Base-by-base conservation (phyloP, 2,888 invertebrate genomes). In the Amiota minor region DNA sequence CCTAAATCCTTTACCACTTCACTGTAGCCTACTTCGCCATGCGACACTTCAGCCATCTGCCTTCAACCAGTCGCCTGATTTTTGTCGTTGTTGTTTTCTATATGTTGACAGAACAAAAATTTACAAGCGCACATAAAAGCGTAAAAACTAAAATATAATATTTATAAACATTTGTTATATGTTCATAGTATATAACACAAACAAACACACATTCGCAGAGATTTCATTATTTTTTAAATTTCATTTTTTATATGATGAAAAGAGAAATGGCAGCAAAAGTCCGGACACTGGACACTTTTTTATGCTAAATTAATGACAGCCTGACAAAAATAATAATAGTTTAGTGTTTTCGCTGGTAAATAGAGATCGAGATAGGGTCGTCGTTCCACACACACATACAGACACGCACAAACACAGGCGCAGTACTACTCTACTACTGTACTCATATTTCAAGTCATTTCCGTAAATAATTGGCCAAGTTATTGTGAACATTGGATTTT, bases 361-460 rank as follows among this genome's bases (percentile, higher is more conserved):
- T 55, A 53, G 49, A 75, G 72, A 64, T 68, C 61, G 71, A 72
- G 61, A n/a, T 46, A 49, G n/a, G 35, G 35, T 35, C 35, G 6
- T 35, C 35, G 35, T 35, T 35, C 35, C 45, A 14, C 71, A 70
- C 47, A 55, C 67, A 61, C 71, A 53, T 50, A 72, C 47, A 9
- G 4, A 65, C 16, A 14, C 10, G 10, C 49, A 50, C 64, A 12
- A 20, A 50, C 71, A 70, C 45, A 59, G 56, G 18, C 70, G 71
- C 68, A 72, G 67, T 75, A 72, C 79, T 61, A 74, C 74, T 72
- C 59, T 50, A 50, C 12, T 14, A 20, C 20, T 18, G 18, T 59
- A 11, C 16, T 16, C 59, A 20, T 18, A 59, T 59, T 59, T 59
- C 59, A n/a, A 20, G 59, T 11, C 1, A 59, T 59, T 59, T 59